Conservation (phyloP, 1,140 invertebrate species). For the Danaus melanippus region DNA sequence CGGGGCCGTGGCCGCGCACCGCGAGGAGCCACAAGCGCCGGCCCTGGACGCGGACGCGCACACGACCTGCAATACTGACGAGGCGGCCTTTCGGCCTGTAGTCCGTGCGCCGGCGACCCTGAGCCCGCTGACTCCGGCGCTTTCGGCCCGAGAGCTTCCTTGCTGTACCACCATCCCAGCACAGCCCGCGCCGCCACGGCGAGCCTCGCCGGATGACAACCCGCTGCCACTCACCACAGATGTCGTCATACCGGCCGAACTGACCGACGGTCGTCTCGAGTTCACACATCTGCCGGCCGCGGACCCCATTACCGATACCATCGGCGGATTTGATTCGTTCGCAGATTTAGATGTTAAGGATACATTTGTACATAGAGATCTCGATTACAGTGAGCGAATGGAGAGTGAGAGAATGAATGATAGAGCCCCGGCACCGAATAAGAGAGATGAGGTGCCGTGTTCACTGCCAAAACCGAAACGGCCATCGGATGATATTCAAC, state of each 20-base stretch:
- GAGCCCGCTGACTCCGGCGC: constrained; percentile 36
- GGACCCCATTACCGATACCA: constrained; percentile 6
- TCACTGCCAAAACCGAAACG: constrained; percentile 56
- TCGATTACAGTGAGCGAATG: constrained; percentile 21
- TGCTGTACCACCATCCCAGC: constrained; percentile 56
- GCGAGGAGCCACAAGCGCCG: constrained; percentile 48
- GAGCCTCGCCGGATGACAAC: constrained; percentile 23
- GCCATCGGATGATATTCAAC: constrained; percentile 54
- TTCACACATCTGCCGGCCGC: constrained; percentile 3
- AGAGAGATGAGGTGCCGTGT: constrained; percentile 24
- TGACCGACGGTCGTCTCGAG: constrained; percentile 16
- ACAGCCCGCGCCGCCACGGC: constrained; percentile 25
- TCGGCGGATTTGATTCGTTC: not conserved
- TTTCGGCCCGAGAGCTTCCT: constrained; percentile 37
- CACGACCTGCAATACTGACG: constrained; percentile 76
- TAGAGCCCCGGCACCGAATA: constrained; percentile 26
- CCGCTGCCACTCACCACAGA: constrained; percentile 37
- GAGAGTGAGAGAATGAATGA: constrained; percentile 25
- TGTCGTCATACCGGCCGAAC: constrained; percentile 50
- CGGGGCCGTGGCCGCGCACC: constrained; percentile 22
- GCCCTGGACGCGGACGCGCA: constrained; percentile 69
- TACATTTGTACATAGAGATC: constrained; percentile 23
- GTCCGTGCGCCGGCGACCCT: constrained; percentile 56
- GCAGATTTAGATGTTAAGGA: constrained; percentile 25
- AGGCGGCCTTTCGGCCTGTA: constrained; percentile 75